A percentile compares a stretch with the other conserved stretches of the same genome.
Conservation (phyloP, 2,797 vertebrate genomes). For the Semaprochilodus insignis region DNA sequence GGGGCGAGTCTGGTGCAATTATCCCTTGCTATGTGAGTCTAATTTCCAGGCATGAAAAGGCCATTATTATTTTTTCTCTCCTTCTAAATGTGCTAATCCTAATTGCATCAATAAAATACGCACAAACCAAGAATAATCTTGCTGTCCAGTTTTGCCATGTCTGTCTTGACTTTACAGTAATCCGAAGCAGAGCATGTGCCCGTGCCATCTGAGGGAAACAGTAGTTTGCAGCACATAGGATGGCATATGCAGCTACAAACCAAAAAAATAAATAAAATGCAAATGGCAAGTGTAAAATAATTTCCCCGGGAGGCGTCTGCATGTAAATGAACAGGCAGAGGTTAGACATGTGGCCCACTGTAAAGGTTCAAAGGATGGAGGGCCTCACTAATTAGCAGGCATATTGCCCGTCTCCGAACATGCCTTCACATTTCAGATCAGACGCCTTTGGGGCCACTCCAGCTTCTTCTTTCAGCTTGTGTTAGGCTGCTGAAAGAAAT, state of each 20-base stretch:
- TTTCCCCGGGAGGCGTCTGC: conserved; percentile 51
- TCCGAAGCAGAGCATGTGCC: not conserved
- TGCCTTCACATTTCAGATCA: conserved; percentile 53
- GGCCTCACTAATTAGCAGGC: conserved; percentile 56
- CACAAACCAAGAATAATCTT: conserved; percentile 13
- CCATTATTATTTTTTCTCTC: not conserved
- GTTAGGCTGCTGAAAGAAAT: conserved; percentile 43
- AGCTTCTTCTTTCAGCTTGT: conserved; percentile 42
- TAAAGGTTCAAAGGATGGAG: conserved; percentile 53
- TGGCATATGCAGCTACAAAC: conserved; percentile 27
- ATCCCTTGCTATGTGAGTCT: not conserved
- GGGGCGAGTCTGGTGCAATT: conserved; percentile 26
- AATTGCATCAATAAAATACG: conserved; percentile 22
- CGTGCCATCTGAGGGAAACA: conserved; percentile 30
- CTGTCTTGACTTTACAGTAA: conserved; percentile 8
- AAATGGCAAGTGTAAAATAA: conserved; percentile 55
- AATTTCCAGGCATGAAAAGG: not conserved
- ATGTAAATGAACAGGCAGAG: conserved; percentile 55
- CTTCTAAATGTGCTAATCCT: conserved; percentile 51
- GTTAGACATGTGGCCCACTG: conserved; percentile 60
- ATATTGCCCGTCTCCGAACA: conserved; percentile 51
- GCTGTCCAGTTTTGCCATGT: conserved; percentile 28
- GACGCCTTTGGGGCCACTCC: conserved; percentile 45
- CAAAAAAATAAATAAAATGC: conserved; percentile 33
- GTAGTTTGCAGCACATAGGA: conserved; percentile 26